Evolutionary conservation across 2,888 invertebrate genomes (phyloP).

Genomic region (Idaea dimidiata): DNA sequence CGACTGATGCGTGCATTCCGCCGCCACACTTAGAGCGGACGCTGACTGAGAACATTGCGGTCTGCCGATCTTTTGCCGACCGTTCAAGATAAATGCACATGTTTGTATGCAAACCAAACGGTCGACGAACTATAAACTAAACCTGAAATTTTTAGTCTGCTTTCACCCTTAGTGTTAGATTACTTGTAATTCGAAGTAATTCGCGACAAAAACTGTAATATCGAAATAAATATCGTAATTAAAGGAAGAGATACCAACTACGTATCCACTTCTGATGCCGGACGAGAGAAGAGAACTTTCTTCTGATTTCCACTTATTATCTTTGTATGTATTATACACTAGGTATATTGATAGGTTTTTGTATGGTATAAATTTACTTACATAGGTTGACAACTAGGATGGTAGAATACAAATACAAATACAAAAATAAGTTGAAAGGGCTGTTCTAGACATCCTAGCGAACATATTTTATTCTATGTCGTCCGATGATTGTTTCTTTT

Average conservation of each 20-base stretch:
- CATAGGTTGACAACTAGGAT: too few species aligned
- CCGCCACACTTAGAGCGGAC: not conserved
- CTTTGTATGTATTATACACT: not conserved
- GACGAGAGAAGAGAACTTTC: not conserved
- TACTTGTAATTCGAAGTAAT: not conserved
- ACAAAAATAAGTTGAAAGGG: too few species aligned
- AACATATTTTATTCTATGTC: too few species aligned
- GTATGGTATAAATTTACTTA: not conserved
- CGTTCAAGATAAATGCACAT: not conserved
- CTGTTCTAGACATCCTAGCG: too few species aligned
- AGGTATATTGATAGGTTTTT: not conserved
- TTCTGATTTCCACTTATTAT: not conserved
- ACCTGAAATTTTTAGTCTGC: not conserved
- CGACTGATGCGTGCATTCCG: not conserved
- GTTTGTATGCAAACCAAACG: not conserved
- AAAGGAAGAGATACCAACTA: conserved; percentile 2
- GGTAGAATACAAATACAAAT: too few species aligned
- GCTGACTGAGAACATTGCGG: not conserved
- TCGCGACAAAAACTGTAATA: conserved; percentile 2
- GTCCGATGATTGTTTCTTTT: too few species aligned
- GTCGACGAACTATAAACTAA: not conserved
- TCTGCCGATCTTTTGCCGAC: not conserved
- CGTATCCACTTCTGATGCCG: not conserved
- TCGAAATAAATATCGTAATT: conserved; percentile 5
- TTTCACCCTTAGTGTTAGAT: not conserved